phyloP scores from a whole-genome alignment of 2,797 vertebrate genomes.

The Molossus alvarezi region DNA sequence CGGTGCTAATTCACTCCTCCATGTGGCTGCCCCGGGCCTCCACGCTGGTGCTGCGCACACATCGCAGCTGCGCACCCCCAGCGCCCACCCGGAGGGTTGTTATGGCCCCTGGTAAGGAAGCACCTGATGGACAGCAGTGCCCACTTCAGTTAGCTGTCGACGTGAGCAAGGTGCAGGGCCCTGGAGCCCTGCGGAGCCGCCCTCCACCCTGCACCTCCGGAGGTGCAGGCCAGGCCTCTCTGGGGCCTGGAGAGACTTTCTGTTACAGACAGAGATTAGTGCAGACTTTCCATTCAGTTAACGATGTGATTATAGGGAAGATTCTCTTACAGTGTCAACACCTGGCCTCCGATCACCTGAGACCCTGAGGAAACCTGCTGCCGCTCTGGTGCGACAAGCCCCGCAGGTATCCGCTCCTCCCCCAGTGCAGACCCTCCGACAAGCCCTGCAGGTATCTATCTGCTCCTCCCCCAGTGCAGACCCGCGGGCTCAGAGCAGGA shows the following conservation, averaged over 20 bases:
- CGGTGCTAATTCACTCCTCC: conserved; percentile 60
- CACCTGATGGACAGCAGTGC: background rate
- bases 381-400: too few species aligned
- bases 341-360: conserved; percentile 8
- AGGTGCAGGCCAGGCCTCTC: background rate
- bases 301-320: conserved; percentile 48
- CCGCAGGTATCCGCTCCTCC: too few species aligned
- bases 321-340: conserved; percentile 12
- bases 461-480: too few species aligned
- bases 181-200: background rate
- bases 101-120: background rate
- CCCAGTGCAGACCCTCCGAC: too few species aligned
- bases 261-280: conserved; percentile 60
- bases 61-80: background rate
- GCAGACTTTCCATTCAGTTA: conserved; percentile 62
- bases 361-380: background rate
- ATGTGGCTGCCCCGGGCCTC: conserved; percentile 33
- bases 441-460: too few species aligned
- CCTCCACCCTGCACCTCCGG: background rate
- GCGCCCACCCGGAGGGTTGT: background rate
- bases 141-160: background rate
- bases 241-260: background rate
- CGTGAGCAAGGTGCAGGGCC: background rate
- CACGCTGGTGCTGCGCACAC: background rate
- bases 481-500: too few species aligned